These are phyloP conservation scores for Menidia menidia DNA, from an alignment of 2,797 vertebrate species.

Conservation along the genomic window DNA sequence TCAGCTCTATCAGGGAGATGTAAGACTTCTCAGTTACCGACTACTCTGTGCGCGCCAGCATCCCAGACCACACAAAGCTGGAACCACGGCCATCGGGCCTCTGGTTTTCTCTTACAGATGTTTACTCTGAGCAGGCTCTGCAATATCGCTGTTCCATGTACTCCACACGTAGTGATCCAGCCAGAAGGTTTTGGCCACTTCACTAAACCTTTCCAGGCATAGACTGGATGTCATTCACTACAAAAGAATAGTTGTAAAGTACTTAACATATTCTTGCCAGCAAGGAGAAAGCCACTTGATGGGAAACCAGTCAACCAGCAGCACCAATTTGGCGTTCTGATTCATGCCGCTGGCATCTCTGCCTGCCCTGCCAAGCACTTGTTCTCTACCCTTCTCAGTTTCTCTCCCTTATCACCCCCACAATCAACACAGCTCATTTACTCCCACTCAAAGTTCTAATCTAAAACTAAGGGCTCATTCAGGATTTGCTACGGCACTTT, in stretches of 20 bases:
- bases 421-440: conserved; percentile 21
- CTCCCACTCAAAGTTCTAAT: conserved; percentile 37
- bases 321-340: conserved; percentile 69
- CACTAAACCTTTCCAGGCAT: conserved; percentile 25
- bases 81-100: conserved; percentile 20
- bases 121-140: conserved; percentile 7
- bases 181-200: conserved; percentile 12
- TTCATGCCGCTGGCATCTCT: conserved; percentile 74
- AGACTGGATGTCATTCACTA: conserved; percentile 11
- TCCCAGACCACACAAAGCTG: conserved; percentile 35
- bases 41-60: conserved; percentile 39
- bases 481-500: conserved; percentile 29
- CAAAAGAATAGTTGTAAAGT: conserved; percentile 15
- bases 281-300: conserved; percentile 9
- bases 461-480: conserved; percentile 44
- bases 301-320: conserved; percentile 28
- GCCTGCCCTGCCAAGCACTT: conserved; percentile 37
- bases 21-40: conserved; percentile 64
- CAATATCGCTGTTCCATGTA: conserved; percentile 34
- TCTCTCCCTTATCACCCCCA: conserved; percentile 28
- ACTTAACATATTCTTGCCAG: conserved; percentile 13
- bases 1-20: conserved; percentile 55
- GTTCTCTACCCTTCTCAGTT: conserved; percentile 37
- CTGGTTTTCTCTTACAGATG: conserved; percentile 29
- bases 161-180: conserved; percentile 20